These are phyloP conservation scores for Notamacropus eugenii DNA, from an alignment of 2,797 vertebrate genomes.

Conservation along the genomic window DNA sequence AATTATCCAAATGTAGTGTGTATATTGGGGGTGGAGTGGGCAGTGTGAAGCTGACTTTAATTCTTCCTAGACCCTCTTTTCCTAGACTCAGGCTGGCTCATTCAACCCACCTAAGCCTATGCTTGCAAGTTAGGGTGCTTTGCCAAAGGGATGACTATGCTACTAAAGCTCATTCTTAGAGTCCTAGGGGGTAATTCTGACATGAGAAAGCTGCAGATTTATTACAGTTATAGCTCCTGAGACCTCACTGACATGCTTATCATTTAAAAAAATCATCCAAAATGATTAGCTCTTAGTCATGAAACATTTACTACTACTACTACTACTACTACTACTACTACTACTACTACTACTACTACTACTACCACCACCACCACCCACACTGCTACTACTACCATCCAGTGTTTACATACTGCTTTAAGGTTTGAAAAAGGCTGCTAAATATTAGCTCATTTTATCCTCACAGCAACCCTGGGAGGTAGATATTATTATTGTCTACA, in stretches of 20 bases:
- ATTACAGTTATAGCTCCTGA: neutral
- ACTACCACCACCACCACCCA: too few relatives aligned
- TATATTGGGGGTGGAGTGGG: too few relatives aligned
- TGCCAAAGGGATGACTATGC: neutral
- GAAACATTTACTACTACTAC: neutral
- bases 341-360: too few relatives aligned
- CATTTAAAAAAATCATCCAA: neutral
- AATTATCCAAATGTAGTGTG: too few relatives aligned
- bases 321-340: too few relatives aligned
- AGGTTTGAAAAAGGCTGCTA: too few relatives aligned
- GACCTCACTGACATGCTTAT: neutral
- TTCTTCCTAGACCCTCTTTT: neutral
- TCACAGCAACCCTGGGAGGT: too few relatives aligned
- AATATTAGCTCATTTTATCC: too few relatives aligned
- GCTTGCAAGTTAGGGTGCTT: neutral
- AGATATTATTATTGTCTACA: too few relatives aligned
- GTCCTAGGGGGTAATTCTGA: neutral
- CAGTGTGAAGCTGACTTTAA: neutral
- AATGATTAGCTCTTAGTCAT: neutral
- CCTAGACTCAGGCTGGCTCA: neutral
- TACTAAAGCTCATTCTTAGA: neutral
- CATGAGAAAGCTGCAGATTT: too few relatives aligned
- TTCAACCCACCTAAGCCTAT: neutral
- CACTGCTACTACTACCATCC: too few relatives aligned
- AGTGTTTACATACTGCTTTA: too few relatives aligned